A percentile compares a stretch with the other conserved stretches of the same genome.
Conservation (phyloP, 2,113 vertebrate genomes). For the Megaceryle torquata region DNA sequence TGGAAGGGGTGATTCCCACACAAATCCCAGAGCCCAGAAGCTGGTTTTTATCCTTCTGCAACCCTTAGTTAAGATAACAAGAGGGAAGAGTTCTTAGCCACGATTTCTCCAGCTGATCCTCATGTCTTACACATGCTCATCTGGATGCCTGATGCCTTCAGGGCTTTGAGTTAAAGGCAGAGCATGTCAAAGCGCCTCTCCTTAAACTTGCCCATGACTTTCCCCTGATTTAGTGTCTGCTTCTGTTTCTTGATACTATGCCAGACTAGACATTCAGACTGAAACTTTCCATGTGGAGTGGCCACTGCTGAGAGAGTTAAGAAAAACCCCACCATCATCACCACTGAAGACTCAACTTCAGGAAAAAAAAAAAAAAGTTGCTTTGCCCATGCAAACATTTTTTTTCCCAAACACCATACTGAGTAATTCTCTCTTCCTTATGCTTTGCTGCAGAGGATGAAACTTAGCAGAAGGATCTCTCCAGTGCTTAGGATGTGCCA, state of each 20-base stretch:
- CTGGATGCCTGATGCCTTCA: background rate
- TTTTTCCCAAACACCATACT: background rate
- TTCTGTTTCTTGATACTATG: background rate
- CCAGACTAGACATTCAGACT: background rate
- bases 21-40: background rate
- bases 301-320: background rate
- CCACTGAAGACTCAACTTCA: background rate
- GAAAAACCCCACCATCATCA: background rate
- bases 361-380: background rate
- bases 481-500: conserved; percentile 13
- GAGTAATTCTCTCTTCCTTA: conserved; percentile 23
- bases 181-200: background rate
- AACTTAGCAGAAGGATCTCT: conserved; percentile 37
- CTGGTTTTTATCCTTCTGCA: background rate
- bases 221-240: background rate
- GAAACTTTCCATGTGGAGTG: background rate
- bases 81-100: background rate
- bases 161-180: background rate
- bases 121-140: background rate
- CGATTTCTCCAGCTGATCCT: background rate
- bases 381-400: background rate
- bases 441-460: conserved; percentile 1
- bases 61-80: background rate
- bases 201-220: background rate
- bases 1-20: background rate